Conservation (phyloP, 2,797 vertebrate species). For the Scarus forsteni region DNA sequence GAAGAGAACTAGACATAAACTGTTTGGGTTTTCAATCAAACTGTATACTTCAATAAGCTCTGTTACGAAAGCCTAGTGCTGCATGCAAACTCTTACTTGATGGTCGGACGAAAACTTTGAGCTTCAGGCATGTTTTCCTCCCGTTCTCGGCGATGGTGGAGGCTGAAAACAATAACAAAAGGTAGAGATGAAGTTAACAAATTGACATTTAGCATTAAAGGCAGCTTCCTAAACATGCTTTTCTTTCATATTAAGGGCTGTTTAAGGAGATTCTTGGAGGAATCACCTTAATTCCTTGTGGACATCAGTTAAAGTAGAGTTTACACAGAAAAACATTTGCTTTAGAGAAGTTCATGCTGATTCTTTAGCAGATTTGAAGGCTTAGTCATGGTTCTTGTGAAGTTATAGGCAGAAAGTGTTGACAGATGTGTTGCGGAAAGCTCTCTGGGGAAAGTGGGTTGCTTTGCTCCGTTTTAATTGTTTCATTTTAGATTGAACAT, state of each 20-base stretch:
- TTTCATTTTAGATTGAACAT: conserved; percentile 35
- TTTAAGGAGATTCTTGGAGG: conserved; percentile 5
- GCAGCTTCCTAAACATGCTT: not conserved
- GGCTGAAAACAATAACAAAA: conserved; percentile 81
- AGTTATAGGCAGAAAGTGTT: conserved; percentile 67
- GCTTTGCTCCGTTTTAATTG: conserved; percentile 55
- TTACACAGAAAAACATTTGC: conserved; percentile 18
- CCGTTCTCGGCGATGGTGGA: conserved; percentile 96
- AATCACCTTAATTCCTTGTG: conserved; percentile 3
- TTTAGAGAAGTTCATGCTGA: conserved; percentile 45
- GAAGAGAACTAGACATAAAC: conserved; percentile 58
- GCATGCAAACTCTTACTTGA: conserved; percentile 91
- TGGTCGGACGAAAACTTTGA: conserved; percentile 98
- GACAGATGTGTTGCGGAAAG: conserved; percentile 65
- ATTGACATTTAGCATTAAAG: conserved; percentile 5
- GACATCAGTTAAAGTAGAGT: conserved; percentile 16
- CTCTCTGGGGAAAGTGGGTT: conserved; percentile 37
- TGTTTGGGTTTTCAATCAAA: conserved; percentile 79
- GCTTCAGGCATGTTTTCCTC: conserved; percentile 96
- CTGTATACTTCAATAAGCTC: conserved; percentile 75
- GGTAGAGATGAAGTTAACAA: conserved; percentile 7
- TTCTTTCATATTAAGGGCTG: not conserved
- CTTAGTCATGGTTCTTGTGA: conserved; percentile 64
- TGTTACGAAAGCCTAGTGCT: conserved; percentile 44
- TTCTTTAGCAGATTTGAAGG: conserved; percentile 63